These are phyloP conservation scores for Chauna torquata DNA, from an alignment of 2,113 vertebrate species.

Conservation along the genomic window DNA sequence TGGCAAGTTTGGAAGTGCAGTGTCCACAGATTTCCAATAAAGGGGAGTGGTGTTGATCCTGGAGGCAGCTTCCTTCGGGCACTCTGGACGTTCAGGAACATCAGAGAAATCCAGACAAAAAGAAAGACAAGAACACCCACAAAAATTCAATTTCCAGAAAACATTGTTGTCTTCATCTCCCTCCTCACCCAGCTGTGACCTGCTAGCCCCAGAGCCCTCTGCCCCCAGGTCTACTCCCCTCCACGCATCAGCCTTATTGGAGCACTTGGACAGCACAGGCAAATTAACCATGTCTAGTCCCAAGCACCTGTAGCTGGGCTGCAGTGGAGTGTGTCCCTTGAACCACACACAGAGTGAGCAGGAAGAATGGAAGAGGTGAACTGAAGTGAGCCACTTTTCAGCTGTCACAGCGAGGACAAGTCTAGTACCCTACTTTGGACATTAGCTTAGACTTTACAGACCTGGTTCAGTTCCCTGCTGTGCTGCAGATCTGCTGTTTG, in stretches of 20 bases:
- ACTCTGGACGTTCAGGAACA: not conserved
- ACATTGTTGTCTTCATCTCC: not conserved
- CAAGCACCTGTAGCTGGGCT: not conserved
- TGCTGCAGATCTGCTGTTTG: not conserved
- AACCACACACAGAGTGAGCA: not conserved
- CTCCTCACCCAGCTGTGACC: not conserved
- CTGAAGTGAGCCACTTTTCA: not conserved
- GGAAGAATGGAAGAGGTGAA: not conserved
- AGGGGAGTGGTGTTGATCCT: not conserved
- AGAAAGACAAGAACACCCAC: not conserved
- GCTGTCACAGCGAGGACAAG: not conserved
- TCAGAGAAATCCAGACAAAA: not conserved
- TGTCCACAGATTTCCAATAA: conserved; percentile 7
- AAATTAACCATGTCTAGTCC: not conserved
- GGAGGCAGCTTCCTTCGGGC: not conserved
- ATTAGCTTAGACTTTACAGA: not conserved
- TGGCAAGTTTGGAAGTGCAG: not conserved
- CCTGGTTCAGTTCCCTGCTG: not conserved
- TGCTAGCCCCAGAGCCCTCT: not conserved
- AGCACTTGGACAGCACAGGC: not conserved
- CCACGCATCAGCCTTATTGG: not conserved
- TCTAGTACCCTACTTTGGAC: not conserved
- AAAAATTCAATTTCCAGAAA: not conserved
- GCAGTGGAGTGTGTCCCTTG: not conserved
- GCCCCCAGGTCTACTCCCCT: not conserved